Conservation (phyloP, 2,113 vertebrate species). For the Glaucidium brasilianum region DNA sequence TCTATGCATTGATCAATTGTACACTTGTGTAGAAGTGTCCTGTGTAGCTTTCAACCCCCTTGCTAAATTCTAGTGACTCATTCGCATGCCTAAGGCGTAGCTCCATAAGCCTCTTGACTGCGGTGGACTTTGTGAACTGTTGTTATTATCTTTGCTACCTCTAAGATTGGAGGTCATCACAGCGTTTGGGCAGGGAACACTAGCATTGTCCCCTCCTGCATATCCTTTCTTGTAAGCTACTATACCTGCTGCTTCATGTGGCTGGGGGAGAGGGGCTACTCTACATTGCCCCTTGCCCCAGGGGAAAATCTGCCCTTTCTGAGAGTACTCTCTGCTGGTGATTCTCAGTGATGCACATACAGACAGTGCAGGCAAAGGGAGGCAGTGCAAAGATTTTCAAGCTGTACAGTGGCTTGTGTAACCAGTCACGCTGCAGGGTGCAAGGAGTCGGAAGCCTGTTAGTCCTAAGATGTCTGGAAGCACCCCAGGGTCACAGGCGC, state of each 20-base stretch:
- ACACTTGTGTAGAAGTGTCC: neutral
- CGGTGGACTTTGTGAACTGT: neutral
- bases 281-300: neutral
- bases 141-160: neutral
- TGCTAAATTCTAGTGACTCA: neutral
- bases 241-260: rapidly evolving
- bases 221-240: neutral
- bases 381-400: neutral
- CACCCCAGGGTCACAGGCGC: neutral
- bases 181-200: neutral
- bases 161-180: neutral
- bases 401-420: neutral
- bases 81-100: neutral
- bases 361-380: neutral
- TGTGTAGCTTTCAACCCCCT: neutral
- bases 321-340: rapidly evolving
- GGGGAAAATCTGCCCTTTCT: neutral
- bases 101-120: neutral
- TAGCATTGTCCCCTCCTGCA: neutral
- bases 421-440: neutral
- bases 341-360: rapidly evolving
- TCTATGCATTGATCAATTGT: neutral
- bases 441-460: neutral
- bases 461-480: neutral
- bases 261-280: neutral